These are phyloP conservation scores for Neuroscelio doddi DNA, from an alignment of 2,888 invertebrate genomes.

Conservation along the genomic window DNA sequence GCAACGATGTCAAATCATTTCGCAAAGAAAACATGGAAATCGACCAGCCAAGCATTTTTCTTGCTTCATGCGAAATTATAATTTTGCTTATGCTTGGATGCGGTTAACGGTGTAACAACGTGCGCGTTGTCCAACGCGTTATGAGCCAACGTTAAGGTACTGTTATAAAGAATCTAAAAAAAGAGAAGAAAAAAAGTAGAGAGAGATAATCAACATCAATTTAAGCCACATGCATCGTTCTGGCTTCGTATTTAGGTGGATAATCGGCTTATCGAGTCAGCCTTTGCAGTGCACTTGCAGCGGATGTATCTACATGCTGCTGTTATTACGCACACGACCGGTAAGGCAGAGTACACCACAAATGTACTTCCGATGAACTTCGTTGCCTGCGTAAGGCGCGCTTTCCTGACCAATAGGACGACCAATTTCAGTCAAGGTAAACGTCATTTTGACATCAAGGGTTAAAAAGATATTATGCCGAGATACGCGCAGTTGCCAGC, in stretches of 20 bases:
- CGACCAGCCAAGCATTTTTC: neutral
- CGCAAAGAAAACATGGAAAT: conserved; percentile 1
- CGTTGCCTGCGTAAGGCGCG: conserved; percentile 32
- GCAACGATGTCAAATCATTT: conserved; percentile 38
- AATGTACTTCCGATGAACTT: conserved; percentile 37
- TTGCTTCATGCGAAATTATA: conserved; percentile 11
- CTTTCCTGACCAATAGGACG: conserved; percentile 15
- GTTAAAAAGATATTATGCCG: conserved; percentile 5
- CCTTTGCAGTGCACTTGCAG: conserved; percentile 58
- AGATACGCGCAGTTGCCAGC: conserved; percentile 3
- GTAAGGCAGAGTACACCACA: conserved; percentile 36
- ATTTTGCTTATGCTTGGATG: conserved; percentile 6
- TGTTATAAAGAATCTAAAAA: conserved; percentile 11
- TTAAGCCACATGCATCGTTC: conserved; percentile 69
- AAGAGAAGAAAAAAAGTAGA: conserved; percentile 34
- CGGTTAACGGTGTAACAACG: conserved; percentile 6
- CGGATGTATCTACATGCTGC: conserved; percentile 53
- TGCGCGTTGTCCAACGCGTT: conserved; percentile 7
- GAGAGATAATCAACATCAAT: conserved; percentile 59
- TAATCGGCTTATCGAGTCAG: conserved; percentile 69
- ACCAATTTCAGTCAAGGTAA: conserved; percentile 35
- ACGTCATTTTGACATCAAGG: neutral
- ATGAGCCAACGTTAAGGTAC: conserved; percentile 12
- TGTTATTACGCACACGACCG: conserved; percentile 47
- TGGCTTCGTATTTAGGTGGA: conserved; percentile 71